Conservation (phyloP, 2,113 vertebrate genomes). For the Trinectes maculatus region DNA sequence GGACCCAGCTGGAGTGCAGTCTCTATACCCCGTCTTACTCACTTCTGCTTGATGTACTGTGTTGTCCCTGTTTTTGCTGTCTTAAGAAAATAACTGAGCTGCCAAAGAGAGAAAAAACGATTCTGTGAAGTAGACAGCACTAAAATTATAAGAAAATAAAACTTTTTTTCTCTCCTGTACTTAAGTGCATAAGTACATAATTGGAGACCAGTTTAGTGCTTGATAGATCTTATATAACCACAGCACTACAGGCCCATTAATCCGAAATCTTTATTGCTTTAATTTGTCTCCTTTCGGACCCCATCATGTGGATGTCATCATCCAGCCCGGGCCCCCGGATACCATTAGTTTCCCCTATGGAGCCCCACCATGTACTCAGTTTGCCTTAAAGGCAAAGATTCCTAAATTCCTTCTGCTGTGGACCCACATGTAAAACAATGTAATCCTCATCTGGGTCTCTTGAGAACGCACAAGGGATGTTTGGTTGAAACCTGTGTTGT, state of each 20-base stretch:
- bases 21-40: constrained; percentile 19
- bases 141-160: constrained; percentile 8
- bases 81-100: constrained; percentile 11
- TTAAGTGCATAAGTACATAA: neutral
- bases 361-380: constrained; percentile 12
- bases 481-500: constrained; percentile 16
- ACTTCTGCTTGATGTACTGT: constrained; percentile 34
- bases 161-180: neutral
- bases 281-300: constrained; percentile 23
- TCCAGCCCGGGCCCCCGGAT: constrained; percentile 10
- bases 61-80: constrained; percentile 13
- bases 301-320: constrained; percentile 18
- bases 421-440: constrained; percentile 24
- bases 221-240: constrained; percentile 5
- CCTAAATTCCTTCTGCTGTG: constrained; percentile 9
- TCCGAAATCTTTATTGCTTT: constrained; percentile 1
- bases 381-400: constrained; percentile 40
- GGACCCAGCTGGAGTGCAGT: constrained; percentile 4
- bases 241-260: constrained; percentile 12
- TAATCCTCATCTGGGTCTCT: constrained; percentile 18
- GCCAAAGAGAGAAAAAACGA: constrained; percentile 6
- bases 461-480: constrained; percentile 5
- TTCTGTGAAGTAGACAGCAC: constrained; percentile 6
- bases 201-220: constrained; percentile 1
- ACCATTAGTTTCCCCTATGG: constrained; percentile 3